A percentile compares a stretch with the other conserved stretches of the same genome.
Conservation (phyloP, 1,140 invertebrate species). For the Drosophila albomicans region DNA sequence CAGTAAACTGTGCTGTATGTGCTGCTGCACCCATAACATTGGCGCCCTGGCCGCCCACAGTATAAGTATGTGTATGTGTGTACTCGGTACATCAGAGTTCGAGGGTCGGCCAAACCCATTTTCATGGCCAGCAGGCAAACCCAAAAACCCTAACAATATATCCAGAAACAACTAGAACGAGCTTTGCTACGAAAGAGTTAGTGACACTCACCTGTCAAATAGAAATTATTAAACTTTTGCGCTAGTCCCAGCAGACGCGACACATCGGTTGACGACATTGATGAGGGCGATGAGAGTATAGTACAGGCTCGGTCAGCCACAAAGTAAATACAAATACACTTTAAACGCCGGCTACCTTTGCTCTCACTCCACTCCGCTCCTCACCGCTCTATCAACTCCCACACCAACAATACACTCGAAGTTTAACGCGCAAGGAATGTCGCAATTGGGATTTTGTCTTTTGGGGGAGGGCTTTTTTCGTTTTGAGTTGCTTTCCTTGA, state of each 20-base stretch:
- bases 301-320: constrained; percentile 37
- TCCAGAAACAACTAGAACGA: background rate
- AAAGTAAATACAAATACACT: constrained; percentile 57
- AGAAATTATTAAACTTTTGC: constrained; percentile 94
- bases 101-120: constrained; percentile 54
- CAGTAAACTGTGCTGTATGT: constrained; percentile 44
- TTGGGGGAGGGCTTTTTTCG: background rate
- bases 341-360: constrained; percentile 59
- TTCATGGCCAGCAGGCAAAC: constrained; percentile 46
- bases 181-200: constrained; percentile 8
- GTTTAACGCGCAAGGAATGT: constrained; percentile 11
- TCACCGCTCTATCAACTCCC: constrained; percentile 12
- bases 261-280: constrained; percentile 82
- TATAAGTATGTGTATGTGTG: constrained; percentile 17
- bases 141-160: constrained; percentile 20
- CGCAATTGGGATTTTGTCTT: background rate
- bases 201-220: constrained; percentile 89
- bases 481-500: constrained; percentile 5
- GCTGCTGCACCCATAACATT: constrained; percentile 53
- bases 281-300: constrained; percentile 24
- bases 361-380: constrained; percentile 40
- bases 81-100: constrained; percentile 18
- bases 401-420: constrained; percentile 19
- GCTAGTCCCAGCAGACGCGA: constrained; percentile 90
- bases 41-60: constrained; percentile 54